These are phyloP conservation scores for Ophion ventricosus DNA, from an alignment of 2,888 invertebrate genomes.

Conservation along the genomic window DNA sequence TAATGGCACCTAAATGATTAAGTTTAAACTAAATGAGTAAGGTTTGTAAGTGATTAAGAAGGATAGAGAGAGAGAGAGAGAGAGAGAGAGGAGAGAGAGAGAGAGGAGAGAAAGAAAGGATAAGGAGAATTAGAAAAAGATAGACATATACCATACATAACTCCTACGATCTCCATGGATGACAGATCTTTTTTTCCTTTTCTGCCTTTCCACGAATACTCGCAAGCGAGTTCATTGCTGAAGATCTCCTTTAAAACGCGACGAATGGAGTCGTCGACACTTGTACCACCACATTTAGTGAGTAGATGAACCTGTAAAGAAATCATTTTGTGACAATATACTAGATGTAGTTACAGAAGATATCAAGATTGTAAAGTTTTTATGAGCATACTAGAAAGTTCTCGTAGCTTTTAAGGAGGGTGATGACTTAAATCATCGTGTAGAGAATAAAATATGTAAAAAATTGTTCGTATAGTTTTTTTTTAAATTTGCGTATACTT, in stretches of 20 bases:
- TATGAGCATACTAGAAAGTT: slow-evolving; percentile 20
- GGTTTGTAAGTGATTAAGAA: slow-evolving; percentile 18
- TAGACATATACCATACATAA: slow-evolving; percentile 34
- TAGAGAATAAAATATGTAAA: slow-evolving; percentile 6
- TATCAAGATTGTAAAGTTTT: slow-evolving; percentile 11
- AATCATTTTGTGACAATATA: too few species aligned
- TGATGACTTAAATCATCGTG: not conserved
- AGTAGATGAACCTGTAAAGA: slow-evolving; percentile 24
- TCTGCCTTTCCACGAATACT: slow-evolving; percentile 42
- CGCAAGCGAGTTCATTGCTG: slow-evolving; percentile 29
- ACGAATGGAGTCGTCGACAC: slow-evolving; percentile 40
- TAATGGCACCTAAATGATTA: slow-evolving; percentile 2
- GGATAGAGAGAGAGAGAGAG: not conserved
- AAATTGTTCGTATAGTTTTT: slow-evolving; percentile 1
- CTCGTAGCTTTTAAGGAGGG: slow-evolving; percentile 12
- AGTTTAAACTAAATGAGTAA: slow-evolving; percentile 13
- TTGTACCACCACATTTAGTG: slow-evolving; percentile 39
- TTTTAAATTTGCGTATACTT: not conserved
- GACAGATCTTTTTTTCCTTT: slow-evolving; percentile 35
- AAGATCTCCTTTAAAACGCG: slow-evolving; percentile 42
- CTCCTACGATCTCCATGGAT: slow-evolving; percentile 23
- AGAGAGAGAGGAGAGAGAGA: too few species aligned
- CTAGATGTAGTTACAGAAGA: slow-evolving; percentile 12
- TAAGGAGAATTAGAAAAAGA: slow-evolving; percentile 12
- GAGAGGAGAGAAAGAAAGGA: slow-evolving; percentile 11